A percentile compares a stretch with the other conserved stretches of the same genome.
Conservation (phyloP, 2,888 invertebrate genomes). For the Melipona beecheii region DNA sequence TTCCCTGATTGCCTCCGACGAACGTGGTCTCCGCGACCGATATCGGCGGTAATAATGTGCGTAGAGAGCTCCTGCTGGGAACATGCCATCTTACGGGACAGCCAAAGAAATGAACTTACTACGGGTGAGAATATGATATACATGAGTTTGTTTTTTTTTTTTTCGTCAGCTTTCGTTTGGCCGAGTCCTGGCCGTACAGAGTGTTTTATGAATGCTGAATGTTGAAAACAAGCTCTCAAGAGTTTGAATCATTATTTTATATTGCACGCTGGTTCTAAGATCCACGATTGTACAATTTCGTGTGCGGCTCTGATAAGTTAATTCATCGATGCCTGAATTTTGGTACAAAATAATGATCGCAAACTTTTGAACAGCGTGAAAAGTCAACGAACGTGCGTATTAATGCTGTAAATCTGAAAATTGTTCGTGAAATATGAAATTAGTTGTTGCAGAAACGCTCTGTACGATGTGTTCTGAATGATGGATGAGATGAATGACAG, state of each 20-base stretch:
- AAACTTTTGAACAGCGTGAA: not conserved
- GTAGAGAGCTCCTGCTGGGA: constrained; percentile 85
- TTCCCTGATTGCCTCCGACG: constrained; percentile 80
- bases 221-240: not conserved
- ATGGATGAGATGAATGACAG: not conserved
- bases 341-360: not conserved
- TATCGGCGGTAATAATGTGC: constrained; percentile 88
- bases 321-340: not conserved
- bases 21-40: constrained; percentile 86
- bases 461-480: not conserved
- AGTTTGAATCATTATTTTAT: not conserved
- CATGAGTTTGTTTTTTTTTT: not conserved
- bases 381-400: not conserved
- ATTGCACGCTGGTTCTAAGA: not conserved
- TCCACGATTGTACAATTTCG: not conserved
- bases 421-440: not conserved
- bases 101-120: constrained; percentile 45
- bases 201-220: not conserved
- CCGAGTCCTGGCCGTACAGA: not conserved
- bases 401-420: not conserved
- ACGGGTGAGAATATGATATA: not conserved
- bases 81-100: constrained; percentile 85
- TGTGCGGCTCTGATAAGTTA: not conserved
- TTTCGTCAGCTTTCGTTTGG: not conserved
- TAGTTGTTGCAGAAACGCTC: not conserved